Conservation (phyloP, 2,113 vertebrate species). For the Sinocyclocheilus anshuiensis region DNA sequence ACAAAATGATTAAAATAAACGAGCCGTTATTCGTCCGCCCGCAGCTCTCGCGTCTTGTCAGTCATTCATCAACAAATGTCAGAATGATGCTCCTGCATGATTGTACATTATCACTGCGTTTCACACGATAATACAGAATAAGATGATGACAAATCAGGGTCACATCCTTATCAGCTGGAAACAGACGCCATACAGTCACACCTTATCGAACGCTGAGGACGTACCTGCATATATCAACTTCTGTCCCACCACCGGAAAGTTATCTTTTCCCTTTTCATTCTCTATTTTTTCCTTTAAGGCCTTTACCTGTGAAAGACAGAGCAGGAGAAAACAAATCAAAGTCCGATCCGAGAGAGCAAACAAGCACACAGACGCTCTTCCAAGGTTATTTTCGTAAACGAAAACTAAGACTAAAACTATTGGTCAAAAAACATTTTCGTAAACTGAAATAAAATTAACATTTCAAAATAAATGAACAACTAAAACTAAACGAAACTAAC, state of each 20-base stretch:
- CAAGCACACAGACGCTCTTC: too few relatives aligned
- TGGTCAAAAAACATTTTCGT: too few relatives aligned
- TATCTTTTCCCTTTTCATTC: slow-evolving; percentile 89
- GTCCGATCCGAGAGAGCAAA: neutral
- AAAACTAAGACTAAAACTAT: too few relatives aligned
- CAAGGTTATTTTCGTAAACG: too few relatives aligned
- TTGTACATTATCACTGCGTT: neutral
- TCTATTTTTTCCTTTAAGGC: slow-evolving; percentile 95
- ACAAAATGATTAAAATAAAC: slow-evolving; percentile 47
- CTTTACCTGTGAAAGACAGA: slow-evolving; percentile 81
- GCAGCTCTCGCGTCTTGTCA: neutral
- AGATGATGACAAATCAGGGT: neutral
- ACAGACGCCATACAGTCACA: neutral
- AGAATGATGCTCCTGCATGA: neutral
- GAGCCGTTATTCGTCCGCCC: neutral
- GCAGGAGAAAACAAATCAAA: neutral
- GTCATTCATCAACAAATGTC: neutral
- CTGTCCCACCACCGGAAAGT: slow-evolving; percentile 89
- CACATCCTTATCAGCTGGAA: slow-evolving; percentile 4
- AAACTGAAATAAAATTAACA: too few relatives aligned
- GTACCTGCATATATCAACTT: slow-evolving; percentile 98
- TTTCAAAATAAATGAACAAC: too few relatives aligned
- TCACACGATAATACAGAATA: neutral
- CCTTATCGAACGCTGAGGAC: slow-evolving; percentile 18
- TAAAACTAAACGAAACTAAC: too few relatives aligned